Conservation (phyloP, 2,113 vertebrate genomes). For the Calonectris borealis region DNA sequence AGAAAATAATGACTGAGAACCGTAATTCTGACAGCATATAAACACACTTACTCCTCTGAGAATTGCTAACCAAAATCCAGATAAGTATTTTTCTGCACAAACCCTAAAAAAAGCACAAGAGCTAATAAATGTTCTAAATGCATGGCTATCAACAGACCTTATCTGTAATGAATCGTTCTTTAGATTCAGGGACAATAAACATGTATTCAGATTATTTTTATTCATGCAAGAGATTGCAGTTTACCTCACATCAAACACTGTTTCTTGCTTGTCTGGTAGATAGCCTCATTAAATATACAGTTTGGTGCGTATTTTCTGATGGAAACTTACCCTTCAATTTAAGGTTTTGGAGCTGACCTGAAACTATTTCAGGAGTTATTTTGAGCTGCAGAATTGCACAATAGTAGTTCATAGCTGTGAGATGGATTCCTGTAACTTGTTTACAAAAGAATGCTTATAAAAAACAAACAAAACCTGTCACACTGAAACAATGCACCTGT, state of each 20-base stretch:
- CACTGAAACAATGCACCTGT: fast-evolving
- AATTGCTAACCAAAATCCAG: not conserved
- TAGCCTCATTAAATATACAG: not conserved
- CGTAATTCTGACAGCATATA: not conserved
- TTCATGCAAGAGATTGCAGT: not conserved
- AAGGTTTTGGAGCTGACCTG: not conserved
- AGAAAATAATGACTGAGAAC: not conserved
- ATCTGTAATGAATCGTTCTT: not conserved
- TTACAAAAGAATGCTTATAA: not conserved
- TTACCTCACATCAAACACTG: not conserved
- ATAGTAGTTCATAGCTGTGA: fast-evolving
- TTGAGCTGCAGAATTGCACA: not conserved
- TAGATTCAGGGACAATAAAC: not conserved
- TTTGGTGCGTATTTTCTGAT: not conserved
- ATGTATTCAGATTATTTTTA: not conserved
- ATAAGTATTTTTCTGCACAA: not conserved
- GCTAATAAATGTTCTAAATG: not conserved
- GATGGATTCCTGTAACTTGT: not conserved
- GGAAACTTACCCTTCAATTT: not conserved
- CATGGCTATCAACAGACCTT: not conserved
- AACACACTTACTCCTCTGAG: not conserved
- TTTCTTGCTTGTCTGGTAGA: not conserved
- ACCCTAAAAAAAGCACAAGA: not conserved
- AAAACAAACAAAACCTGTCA: not conserved
- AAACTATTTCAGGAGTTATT: not conserved